A percentile compares a stretch with the other conserved stretches of the same genome.
Conservation (phyloP, 2,888 invertebrate species). For the Lepas anatifera region DNA sequence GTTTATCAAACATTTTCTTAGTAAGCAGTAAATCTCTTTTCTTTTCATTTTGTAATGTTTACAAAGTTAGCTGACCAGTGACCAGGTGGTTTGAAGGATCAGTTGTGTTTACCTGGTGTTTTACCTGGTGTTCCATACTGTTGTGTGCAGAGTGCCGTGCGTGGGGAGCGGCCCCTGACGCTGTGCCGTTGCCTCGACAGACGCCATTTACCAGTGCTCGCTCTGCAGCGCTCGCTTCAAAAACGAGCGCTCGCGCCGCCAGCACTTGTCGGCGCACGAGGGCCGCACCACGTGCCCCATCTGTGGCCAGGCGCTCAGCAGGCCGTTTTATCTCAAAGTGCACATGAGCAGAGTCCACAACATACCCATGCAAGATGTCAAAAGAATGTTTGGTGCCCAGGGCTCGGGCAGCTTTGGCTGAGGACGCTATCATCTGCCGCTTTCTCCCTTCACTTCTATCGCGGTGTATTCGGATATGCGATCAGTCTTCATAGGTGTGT, state of each 20-base stretch:
- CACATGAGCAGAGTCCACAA: neutral
- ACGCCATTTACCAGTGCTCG: neutral
- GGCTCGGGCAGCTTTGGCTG: neutral
- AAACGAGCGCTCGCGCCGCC: neutral
- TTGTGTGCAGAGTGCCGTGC: too few relatives aligned
- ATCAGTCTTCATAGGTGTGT: too few relatives aligned
- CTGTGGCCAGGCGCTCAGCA: neutral
- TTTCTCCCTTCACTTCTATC: too few relatives aligned
- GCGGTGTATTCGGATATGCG: too few relatives aligned
- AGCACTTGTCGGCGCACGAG: neutral
- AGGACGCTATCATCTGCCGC: too few relatives aligned
- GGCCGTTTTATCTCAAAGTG: neutral
- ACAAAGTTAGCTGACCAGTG: too few relatives aligned
- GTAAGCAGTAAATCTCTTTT: too few relatives aligned
- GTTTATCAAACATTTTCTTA: too few relatives aligned
- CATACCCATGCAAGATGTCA: neutral
- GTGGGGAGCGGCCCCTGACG: neutral
- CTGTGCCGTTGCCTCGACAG: neutral
- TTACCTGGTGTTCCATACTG: too few relatives aligned
- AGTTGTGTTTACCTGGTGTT: too few relatives aligned
- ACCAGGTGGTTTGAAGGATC: too few relatives aligned
- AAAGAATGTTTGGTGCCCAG: neutral
- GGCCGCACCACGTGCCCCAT: neutral
- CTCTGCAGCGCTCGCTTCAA: slow-evolving; percentile 10
- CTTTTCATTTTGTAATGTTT: too few relatives aligned